These are phyloP conservation scores for Prolemur simus DNA, from an alignment of 2,113 vertebrate genomes.

Conservation along the genomic window DNA sequence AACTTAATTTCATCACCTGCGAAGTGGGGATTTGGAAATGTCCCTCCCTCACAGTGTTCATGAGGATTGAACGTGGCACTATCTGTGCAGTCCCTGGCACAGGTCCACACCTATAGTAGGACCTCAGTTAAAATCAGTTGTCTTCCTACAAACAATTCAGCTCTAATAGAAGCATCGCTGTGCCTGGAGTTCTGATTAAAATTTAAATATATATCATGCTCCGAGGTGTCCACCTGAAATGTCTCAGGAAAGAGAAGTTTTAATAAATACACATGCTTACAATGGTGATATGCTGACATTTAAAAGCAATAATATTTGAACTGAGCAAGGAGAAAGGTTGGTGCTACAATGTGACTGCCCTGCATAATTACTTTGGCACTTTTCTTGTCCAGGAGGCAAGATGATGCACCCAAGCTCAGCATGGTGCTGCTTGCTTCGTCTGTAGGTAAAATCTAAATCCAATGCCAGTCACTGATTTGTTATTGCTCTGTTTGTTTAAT, in stretches of 20 bases:
- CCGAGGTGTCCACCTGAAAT: constrained; percentile 11
- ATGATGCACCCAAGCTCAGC: neutral
- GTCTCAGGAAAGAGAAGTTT: constrained; percentile 53
- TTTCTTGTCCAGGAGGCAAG: neutral
- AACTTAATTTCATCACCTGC: neutral
- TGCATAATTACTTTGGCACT: neutral
- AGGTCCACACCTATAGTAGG: rapidly evolving
- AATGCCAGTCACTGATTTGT: neutral
- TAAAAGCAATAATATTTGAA: constrained; percentile 69
- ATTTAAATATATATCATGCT: constrained; percentile 22
- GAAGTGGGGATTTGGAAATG: neutral
- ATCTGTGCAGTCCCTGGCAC: neutral
- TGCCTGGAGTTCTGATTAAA: neutral
- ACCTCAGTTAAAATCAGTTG: neutral
- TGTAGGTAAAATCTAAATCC: neutral
- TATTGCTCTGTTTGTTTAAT: neutral
- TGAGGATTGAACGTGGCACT: rapidly evolving
- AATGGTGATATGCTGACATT: constrained; percentile 52
- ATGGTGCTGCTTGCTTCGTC: neutral
- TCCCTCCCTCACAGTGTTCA: neutral
- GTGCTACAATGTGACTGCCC: neutral
- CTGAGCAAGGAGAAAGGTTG: constrained; percentile 13
- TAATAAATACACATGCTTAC: constrained; percentile 52
- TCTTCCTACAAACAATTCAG: neutral
- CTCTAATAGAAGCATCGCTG: neutral